These are phyloP conservation scores for Plagodis dolabraria DNA, from an alignment of 2,888 invertebrate genomes.

Conservation along the genomic window DNA sequence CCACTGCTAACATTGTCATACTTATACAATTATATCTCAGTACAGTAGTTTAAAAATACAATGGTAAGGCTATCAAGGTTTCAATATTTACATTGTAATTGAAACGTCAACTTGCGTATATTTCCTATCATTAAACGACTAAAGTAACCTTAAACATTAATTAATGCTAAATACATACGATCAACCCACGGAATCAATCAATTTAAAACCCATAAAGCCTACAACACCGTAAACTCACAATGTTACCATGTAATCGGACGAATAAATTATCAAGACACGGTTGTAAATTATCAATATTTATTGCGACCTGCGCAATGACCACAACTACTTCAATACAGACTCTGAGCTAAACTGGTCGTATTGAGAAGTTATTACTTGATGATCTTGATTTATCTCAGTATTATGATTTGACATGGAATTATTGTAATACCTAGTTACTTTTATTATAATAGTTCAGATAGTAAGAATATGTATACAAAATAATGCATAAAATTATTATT, in stretches of 20 bases:
- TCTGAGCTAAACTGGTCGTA: background rate
- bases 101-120: too few relatives aligned
- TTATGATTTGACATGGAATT: background rate
- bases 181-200: constrained; percentile 32
- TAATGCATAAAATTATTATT: too few relatives aligned
- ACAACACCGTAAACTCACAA: constrained; percentile 37
- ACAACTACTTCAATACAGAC: constrained; percentile 5
- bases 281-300: constrained; percentile 37
- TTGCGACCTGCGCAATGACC: constrained; percentile 27
- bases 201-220: constrained; percentile 37
- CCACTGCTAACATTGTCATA: too few relatives aligned
- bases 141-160: constrained; percentile 6
- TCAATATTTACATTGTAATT: too few relatives aligned
- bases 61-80: too few relatives aligned
- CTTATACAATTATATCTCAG: too few relatives aligned
- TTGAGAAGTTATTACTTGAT: background rate
- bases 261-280: constrained; percentile 33
- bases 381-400: background rate
- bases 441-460: too few relatives aligned
- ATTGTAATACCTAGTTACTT: too few relatives aligned
- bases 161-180: constrained; percentile 19
- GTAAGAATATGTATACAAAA: too few relatives aligned
- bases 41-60: too few relatives aligned
- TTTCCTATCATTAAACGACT: too few relatives aligned
- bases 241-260: constrained; percentile 33